Percentiles rank a stretch among this genome's conserved stretches.
Conservation (phyloP, 2,888 invertebrate species). For the Willowsia nigromaculata region DNA sequence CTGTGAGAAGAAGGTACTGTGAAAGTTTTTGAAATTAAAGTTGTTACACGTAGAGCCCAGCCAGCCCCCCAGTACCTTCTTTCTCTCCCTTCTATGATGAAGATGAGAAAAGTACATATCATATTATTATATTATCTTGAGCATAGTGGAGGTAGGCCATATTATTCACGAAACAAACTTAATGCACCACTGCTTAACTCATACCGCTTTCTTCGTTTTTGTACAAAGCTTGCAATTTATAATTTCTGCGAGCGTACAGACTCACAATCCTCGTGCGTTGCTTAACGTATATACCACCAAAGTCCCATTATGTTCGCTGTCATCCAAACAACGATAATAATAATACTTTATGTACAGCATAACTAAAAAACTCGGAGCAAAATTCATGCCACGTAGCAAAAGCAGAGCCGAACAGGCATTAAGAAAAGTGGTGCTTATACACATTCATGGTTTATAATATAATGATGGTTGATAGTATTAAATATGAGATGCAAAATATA, state of each 20-base stretch:
- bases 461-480: neutral
- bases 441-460: neutral
- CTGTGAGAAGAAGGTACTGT: neutral
- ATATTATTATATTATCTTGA: neutral
- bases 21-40: neutral
- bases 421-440: constrained; percentile 4
- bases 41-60: neutral
- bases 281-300: neutral
- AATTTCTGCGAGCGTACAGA: neutral
- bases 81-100: neutral
- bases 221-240: neutral
- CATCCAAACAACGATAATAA: neutral
- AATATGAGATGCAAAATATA: neutral
- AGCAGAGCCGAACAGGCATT: neutral
- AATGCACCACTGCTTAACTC: neutral
- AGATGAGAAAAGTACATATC: neutral
- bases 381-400: constrained; percentile 1
- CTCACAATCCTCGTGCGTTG: neutral
- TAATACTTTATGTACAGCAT: neutral
- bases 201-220: neutral
- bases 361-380: neutral
- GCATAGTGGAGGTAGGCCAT: no score
- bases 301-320: neutral
- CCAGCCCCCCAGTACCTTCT: neutral
- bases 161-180: neutral